Evolutionary conservation across 2,888 invertebrate species (phyloP).

Genomic region (Stenotaenia linearis): DNA sequence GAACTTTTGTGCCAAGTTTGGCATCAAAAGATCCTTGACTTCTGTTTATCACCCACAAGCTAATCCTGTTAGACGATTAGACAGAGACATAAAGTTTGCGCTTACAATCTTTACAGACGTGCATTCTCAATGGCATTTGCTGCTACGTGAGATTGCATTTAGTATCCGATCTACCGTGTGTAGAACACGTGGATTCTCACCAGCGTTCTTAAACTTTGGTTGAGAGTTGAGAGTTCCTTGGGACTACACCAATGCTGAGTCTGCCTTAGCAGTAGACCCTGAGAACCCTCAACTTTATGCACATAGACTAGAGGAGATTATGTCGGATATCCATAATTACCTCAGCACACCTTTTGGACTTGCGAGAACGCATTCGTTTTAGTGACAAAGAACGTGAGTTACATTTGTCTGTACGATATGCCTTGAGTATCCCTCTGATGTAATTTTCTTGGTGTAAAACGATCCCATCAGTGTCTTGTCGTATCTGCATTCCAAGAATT

Average conservation of each 20-base stretch:
- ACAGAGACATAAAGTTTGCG: not conserved
- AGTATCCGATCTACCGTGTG: not conserved
- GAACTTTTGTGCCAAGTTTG: no score
- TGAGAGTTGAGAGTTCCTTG: not conserved
- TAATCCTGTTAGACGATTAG: not conserved
- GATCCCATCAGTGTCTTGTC: not conserved
- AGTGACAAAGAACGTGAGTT: not conserved
- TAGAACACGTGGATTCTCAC: not conserved
- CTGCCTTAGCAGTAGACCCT: not conserved
- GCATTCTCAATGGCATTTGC: not conserved
- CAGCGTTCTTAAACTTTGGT: not conserved
- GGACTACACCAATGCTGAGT: not conserved
- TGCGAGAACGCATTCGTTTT: no score
- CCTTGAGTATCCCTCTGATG: not conserved
- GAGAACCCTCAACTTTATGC: not conserved
- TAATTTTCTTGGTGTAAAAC: not conserved
- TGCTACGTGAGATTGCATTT: not conserved
- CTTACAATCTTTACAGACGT: not conserved
- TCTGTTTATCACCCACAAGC: not conserved
- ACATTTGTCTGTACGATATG: not conserved
- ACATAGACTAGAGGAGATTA: not conserved
- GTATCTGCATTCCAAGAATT: not conserved
- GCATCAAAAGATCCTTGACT: no score
- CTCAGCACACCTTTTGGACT: not conserved
- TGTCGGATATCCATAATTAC: not conserved